These are phyloP conservation scores for Eurytoma adleriae DNA, from an alignment of 2,888 invertebrate genomes.

Conservation along the genomic window DNA sequence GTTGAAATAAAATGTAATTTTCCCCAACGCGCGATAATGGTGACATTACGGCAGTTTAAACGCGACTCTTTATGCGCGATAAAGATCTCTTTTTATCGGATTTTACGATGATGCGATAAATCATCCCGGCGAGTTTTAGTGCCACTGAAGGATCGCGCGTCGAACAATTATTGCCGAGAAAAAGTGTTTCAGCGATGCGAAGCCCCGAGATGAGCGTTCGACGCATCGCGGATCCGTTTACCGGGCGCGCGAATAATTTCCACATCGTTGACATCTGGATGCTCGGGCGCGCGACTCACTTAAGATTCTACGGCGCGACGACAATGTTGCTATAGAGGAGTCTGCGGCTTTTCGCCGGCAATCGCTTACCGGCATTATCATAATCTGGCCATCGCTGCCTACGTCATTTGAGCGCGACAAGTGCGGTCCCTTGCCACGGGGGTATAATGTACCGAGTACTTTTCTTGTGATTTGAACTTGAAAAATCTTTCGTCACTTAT, in stretches of 20 bases:
- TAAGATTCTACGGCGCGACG: conserved; percentile 53
- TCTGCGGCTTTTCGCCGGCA: conserved; percentile 34
- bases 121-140: conserved; percentile 32
- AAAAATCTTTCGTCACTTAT: conserved; percentile 14
- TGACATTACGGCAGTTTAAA: conserved; percentile 28
- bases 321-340: conserved; percentile 41
- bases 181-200: conserved; percentile 44
- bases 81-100: conserved; percentile 29
- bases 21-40: conserved; percentile 20
- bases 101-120: conserved; percentile 44
- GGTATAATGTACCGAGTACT: not conserved
- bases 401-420: conserved; percentile 44
- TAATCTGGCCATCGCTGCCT: conserved; percentile 49
- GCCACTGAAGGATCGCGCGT: conserved; percentile 30
- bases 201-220: conserved; percentile 50
- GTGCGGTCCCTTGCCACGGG: conserved; percentile 27
- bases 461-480: not conserved
- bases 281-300: conserved; percentile 37
- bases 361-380: conserved; percentile 48
- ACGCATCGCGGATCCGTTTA: not conserved
- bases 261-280: conserved; percentile 49
- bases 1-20: conserved; percentile 4
- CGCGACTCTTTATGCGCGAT: conserved; percentile 3
- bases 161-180: conserved; percentile 43
- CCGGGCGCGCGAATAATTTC: conserved; percentile 49